Evolutionary conservation across 1,140 invertebrate genomes (phyloP), one percentile per base, ranked within the genome.

Genomic region (Drosophila arawakana): DNA sequence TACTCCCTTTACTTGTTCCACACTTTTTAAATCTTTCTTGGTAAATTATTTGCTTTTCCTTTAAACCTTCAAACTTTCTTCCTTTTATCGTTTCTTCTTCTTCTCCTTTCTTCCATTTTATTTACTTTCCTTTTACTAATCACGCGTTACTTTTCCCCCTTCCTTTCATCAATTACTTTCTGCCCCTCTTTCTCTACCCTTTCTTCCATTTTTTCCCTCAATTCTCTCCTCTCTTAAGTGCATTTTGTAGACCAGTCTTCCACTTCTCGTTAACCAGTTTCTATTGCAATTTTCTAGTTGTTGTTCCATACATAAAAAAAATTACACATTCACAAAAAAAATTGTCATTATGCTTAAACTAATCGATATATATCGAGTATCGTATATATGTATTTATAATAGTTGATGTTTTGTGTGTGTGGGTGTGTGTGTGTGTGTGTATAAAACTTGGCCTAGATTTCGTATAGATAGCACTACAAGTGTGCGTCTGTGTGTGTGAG

Each of bases 381-480:
- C 25, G 39, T 43, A 43, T 39, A 39, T 39, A 39, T 49, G 9
- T 49, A 18, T 21, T 30, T 62, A 39, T 63, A 61, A 54, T 54
- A 54, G 50, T 54, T 54, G 39, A 35, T n/a, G 30, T 54, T 35
- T 43, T 10, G 10, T 43, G 11, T n/a, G 10, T 43, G 11, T 8
- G 39, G 4, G 9, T 41, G 39, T 43, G 35, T 62, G 21, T 43
- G 35, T 62, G 21, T 65, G 41, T 58, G 8, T 61, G 30, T 50
- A 80, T 82, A 88, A 86, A 86, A 77, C 76, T 86, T 86, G 80
- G 83, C 83, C 83, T 88, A 88, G 75, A 88, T 34, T 57, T 57
- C 25, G 52, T 46, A 71, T 59, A 49, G 57, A 61, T 63, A 46
- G 49, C 43, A 63, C 50, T 71, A 57, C 72, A 74, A 46, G 7